These are phyloP conservation scores for Bibio marci DNA, from an alignment of 2,888 invertebrate genomes.

Conservation along the genomic window DNA sequence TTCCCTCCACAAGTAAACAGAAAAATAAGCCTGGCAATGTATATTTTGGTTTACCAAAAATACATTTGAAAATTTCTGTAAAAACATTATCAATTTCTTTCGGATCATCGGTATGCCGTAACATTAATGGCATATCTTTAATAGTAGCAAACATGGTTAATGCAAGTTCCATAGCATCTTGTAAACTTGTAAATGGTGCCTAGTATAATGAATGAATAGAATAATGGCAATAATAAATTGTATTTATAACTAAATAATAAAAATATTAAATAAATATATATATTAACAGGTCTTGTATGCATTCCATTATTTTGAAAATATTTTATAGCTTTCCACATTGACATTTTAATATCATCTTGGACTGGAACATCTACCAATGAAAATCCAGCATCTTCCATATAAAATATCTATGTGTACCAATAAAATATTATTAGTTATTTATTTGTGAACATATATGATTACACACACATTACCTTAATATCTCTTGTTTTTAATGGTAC, in stretches of 20 bases:
- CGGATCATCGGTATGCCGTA: constrained; percentile 12
- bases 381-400: constrained; percentile 42
- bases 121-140: constrained; percentile 31
- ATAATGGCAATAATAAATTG: too few species aligned
- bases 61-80: constrained; percentile 23
- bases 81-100: constrained; percentile 17
- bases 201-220: too few species aligned
- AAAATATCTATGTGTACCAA: too few species aligned
- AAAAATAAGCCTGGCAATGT: constrained; percentile 34
- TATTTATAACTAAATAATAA: too few species aligned
- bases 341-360: constrained; percentile 32
- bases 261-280: too few species aligned
- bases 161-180: constrained; percentile 34
- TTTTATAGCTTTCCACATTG: constrained; percentile 31
- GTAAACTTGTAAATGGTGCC: constrained; percentile 15
- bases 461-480: too few species aligned
- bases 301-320: constrained; percentile 26
- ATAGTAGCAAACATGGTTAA: constrained; percentile 33
- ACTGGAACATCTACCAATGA: constrained; percentile 35
- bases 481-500: constrained; percentile 32
- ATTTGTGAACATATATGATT: too few species aligned
- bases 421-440: too few species aligned
- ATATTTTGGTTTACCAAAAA: constrained; percentile 26
- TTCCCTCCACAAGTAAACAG: constrained; percentile 25
- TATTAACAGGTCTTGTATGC: not conserved